Base-by-base conservation (phyloP, 2,113 vertebrate genomes). In the Trichechus manatus region DNA sequence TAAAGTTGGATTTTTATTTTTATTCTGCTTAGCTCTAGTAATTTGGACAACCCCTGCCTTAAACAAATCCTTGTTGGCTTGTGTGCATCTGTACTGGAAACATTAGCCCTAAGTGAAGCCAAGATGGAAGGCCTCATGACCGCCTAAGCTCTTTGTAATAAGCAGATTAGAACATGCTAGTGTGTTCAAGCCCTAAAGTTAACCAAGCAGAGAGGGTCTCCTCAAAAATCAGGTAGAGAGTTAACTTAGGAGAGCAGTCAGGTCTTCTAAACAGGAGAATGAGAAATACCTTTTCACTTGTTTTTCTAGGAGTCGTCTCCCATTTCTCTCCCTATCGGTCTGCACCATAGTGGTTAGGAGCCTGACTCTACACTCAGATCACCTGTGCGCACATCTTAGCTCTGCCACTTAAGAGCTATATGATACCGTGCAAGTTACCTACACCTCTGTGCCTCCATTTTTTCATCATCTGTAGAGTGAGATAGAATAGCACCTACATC, bases 1-100 rank as follows among this genome's bases (percentile, higher is more conserved):
- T 97, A 97, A 93, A 97, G 92, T 80, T 96, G 47, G 29, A 96
- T 95, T 98, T 98, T 94, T 92, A 92, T 63, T 36, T 90, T 93
- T 96, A 96, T 97, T 95, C 95, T 97, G 81, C 94, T 97, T 95
- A 93, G 27, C 23, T 94, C 87, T 95, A 96, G 23, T 89, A 97
- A 96, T 96, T 96, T 96, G 90, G 42, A 84, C 53, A 96, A 94
- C 87, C 93, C 85, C 56, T 88, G 9, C 44, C 61, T 91, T 75
- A 90, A 94, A 95, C 42, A 89, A 96, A 56, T 31, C 75, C 94
- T 91, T 84, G 66, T 44, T 92, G 82, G 33, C 86, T 74, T 96
- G 66, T 27, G 81, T 89, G 74, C 70, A 89, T 94, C 88, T 93
- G 82, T 89, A 93, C 29, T 61, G 59, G 97, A 96, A 94, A 82